These are phyloP conservation scores for Burhinus oedicnemus DNA, from an alignment of 2,113 vertebrate species.

Conservation along the genomic window DNA sequence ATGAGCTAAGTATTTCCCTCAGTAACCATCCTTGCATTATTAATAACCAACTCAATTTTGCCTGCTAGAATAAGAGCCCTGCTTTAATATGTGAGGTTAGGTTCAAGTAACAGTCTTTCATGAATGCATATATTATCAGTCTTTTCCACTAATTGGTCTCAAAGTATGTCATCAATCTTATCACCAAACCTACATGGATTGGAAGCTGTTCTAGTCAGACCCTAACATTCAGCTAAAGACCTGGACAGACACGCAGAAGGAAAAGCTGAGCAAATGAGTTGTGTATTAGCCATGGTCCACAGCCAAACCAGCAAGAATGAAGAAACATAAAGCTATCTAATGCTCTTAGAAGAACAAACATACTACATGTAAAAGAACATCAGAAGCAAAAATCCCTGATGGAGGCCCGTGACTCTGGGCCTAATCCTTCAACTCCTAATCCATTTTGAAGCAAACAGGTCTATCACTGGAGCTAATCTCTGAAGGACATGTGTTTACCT, in stretches of 20 bases:
- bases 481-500: neutral
- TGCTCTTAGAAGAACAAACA: neutral
- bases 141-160: conserved; percentile 24
- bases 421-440: neutral
- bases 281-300: neutral
- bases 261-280: neutral
- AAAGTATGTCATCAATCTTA: neutral
- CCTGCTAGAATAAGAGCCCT: conserved; percentile 23
- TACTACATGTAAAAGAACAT: neutral
- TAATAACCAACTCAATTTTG: conserved; percentile 49
- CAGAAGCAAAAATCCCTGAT: neutral
- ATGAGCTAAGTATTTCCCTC: conserved; percentile 40
- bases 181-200: neutral
- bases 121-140: neutral
- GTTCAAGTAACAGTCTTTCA: conserved; percentile 17
- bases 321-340: neutral
- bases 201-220: neutral
- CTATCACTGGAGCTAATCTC: neutral
- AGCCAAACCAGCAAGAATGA: neutral
- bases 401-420: neutral
- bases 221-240: neutral
- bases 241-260: neutral
- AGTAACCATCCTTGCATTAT: conserved; percentile 55
- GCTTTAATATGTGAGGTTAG: conserved; percentile 12
- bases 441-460: neutral